Evolutionary conservation across 1,140 invertebrate genomes (phyloP).

Genomic region (Drosophila saltans): DNA sequence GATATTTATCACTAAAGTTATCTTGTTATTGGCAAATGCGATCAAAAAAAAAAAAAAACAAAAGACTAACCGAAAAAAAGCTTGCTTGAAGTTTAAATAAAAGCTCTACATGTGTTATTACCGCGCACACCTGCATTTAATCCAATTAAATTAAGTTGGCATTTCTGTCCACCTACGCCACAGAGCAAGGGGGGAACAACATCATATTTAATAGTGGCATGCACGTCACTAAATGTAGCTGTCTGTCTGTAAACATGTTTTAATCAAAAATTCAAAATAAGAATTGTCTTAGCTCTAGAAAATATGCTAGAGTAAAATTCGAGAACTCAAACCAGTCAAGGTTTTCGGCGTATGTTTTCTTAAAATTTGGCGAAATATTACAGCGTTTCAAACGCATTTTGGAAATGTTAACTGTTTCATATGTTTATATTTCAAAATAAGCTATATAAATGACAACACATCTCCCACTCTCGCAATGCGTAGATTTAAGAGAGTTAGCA

Average conservation of each 20-base stretch:
- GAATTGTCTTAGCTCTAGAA: too few relatives aligned
- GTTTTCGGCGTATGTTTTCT: too few relatives aligned
- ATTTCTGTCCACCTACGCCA: neutral
- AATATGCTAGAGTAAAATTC: too few relatives aligned
- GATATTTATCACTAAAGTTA: slow-evolving; percentile 7
- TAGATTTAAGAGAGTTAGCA: neutral
- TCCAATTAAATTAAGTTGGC: slow-evolving; percentile 4
- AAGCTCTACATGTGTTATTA: slow-evolving; percentile 22
- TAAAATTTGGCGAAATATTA: too few relatives aligned
- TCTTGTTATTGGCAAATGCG: slow-evolving; percentile 9
- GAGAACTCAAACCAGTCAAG: too few relatives aligned
- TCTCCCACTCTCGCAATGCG: neutral
- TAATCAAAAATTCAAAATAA: too few relatives aligned
- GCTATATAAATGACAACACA: neutral
- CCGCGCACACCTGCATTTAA: neutral
- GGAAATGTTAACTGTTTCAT: too few relatives aligned
- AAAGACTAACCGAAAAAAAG: neutral
- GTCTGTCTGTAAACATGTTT: neutral
- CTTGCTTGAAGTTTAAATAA: slow-evolving; percentile 3
- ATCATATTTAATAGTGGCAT: neutral
- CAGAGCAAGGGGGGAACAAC: neutral
- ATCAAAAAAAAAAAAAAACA: slow-evolving; percentile 11
- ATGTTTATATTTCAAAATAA: too few relatives aligned
- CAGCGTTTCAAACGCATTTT: too few relatives aligned
- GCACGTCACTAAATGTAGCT: neutral